Evolutionary conservation across 2,888 invertebrate genomes (phyloP).

Genomic region (Myopa tessellatipennis): DNA sequence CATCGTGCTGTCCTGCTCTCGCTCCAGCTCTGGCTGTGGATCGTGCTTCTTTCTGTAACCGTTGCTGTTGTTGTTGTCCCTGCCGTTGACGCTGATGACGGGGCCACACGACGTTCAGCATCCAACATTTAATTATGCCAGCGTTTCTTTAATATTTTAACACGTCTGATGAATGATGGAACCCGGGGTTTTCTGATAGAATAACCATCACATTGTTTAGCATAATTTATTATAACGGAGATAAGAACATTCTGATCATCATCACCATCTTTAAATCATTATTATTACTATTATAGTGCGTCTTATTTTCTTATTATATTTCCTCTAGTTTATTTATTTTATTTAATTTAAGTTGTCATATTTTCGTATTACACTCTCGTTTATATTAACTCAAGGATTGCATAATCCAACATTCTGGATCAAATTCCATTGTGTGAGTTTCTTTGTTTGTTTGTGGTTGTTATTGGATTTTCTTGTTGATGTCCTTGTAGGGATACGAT

Average conservation of each 20-base stretch:
- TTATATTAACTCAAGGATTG: no score
- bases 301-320: neutral
- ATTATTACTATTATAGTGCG: neutral
- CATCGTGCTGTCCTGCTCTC: neutral
- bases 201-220: neutral
- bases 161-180: neutral
- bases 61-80: neutral
- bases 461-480: constrained; percentile 19
- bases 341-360: neutral
- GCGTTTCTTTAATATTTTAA: constrained; percentile 27
- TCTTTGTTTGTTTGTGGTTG: neutral
- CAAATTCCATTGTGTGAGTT: no score
- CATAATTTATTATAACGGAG: no score
- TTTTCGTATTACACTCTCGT: neutral
- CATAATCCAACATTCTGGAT: no score
- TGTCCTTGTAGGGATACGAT: constrained; percentile 22
- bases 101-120: neutral
- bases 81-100: neutral
- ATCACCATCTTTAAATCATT: neutral
- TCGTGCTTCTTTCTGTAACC: neutral
- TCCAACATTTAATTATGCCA: constrained; percentile 30
- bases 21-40: neutral
- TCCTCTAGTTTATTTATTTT: neutral
- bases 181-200: neutral
- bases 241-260: no score